phyloP scores from a whole-genome alignment of 2,888 invertebrate genomes.

The Himalopsyche anomala region DNA sequence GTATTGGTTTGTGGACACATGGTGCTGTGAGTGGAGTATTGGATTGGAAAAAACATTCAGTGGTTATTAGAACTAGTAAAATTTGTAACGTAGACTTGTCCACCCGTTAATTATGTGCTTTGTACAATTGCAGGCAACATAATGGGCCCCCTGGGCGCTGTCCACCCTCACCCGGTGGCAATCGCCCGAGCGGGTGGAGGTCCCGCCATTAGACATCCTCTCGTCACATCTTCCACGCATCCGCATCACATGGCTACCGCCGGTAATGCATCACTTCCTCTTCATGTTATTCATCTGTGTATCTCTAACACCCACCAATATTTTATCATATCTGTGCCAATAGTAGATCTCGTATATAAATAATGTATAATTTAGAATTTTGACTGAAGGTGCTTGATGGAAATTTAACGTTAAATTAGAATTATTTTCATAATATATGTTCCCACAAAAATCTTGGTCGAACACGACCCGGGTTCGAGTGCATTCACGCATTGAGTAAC shows the following conservation, averaged over 20 bases:
- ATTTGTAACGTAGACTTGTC: not conserved
- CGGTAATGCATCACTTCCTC: constrained; percentile 47
- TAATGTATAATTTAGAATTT: too few relatives aligned
- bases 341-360: too few relatives aligned
- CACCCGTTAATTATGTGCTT: not conserved
- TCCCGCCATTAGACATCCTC: constrained; percentile 75
- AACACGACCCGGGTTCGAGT: too few relatives aligned
- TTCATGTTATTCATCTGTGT: constrained; percentile 31
- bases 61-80: not conserved
- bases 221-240: constrained; percentile 81
- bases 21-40: not conserved
- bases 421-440: too few relatives aligned
- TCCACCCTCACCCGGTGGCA: constrained; percentile 52
- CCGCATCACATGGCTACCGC: constrained; percentile 79
- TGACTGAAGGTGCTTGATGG: too few relatives aligned
- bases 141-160: constrained; percentile 58
- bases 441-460: too few relatives aligned
- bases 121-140: constrained; percentile 52
- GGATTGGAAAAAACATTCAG: not conserved
- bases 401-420: too few relatives aligned
- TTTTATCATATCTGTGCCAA: not conserved
- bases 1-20: not conserved
- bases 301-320: not conserved
- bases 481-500: too few relatives aligned
- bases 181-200: constrained; percentile 55